Percentiles rank a stretch among this genome's conserved stretches.
Evolutionary conservation across 2,888 invertebrate species (phyloP).

Genomic region (Capitulum mitella): DNA sequence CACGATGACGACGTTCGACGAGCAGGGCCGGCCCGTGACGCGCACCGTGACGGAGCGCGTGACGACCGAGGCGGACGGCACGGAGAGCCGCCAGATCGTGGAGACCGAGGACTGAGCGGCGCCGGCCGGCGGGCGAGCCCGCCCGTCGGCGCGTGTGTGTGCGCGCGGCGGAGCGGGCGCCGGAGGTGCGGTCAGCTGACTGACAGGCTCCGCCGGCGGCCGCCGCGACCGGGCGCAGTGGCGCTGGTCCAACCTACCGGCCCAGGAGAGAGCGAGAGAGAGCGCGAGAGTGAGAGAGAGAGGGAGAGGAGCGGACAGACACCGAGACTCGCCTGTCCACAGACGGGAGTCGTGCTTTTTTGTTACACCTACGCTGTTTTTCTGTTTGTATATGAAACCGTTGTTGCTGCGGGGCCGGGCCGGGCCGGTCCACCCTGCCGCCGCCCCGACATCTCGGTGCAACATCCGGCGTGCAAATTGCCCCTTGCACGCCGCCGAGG

Average conservation of each 20-base stretch:
- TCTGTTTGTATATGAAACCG: neutral
- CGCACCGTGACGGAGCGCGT: neutral
- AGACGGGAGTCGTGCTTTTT: neutral
- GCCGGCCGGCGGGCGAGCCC: neutral
- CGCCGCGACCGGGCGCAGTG: neutral
- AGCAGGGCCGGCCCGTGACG: neutral
- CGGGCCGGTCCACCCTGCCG: neutral
- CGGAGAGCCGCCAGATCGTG: neutral
- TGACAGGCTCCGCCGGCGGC: neutral
- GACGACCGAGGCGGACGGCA: neutral
- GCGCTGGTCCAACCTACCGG: neutral
- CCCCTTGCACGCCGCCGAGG: neutral
- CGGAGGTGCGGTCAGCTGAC: neutral
- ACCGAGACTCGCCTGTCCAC: neutral
- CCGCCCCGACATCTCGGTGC: neutral
- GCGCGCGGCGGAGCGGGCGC: neutral
- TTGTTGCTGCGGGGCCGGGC: neutral
- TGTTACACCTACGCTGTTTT: neutral
- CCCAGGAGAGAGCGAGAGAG: too few species aligned
- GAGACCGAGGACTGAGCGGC: constrained; percentile 13
- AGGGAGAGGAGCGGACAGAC: too few species aligned
- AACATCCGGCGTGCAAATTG: neutral
- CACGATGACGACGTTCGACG: neutral
- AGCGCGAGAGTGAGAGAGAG: neutral
- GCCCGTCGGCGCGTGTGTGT: neutral